Evolutionary conservation across 2,113 vertebrate species (phyloP).

Genomic region (Leucopsar rothschildi): DNA sequence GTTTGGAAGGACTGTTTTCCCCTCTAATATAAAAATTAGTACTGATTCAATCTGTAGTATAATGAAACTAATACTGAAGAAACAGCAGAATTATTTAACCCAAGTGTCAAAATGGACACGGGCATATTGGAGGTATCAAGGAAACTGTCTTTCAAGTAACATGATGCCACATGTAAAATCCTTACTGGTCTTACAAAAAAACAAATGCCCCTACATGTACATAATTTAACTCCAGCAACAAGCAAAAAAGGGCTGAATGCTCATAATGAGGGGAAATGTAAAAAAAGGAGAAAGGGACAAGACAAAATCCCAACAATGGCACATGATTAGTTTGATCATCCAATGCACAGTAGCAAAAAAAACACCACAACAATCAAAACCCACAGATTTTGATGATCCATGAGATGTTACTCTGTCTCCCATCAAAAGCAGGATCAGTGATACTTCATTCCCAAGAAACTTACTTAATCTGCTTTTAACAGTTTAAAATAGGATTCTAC

Average conservation of each 20-base stretch:
- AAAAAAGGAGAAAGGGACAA: neutral
- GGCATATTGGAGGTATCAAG: neutral
- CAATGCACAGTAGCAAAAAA: neutral
- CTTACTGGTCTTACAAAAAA: neutral
- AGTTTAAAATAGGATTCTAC: neutral
- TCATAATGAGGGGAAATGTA: neutral
- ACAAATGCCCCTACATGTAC: neutral
- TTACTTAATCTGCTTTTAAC: neutral
- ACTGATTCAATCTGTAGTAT: neutral
- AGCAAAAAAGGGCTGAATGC: neutral
- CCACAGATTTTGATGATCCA: neutral
- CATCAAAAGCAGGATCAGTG: neutral
- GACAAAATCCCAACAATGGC: neutral
- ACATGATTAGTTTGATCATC: neutral
- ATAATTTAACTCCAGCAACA: neutral
- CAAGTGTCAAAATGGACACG: neutral
- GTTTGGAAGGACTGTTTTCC: neutral
- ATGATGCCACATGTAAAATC: neutral
- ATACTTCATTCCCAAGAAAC: neutral
- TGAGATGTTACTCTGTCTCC: neutral
- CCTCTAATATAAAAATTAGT: neutral
- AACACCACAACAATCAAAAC: rapidly evolving
- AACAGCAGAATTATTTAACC: neutral
- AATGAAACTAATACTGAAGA: neutral
- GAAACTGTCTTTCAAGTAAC: neutral